phyloP scores from a whole-genome alignment of 2,797 vertebrate species.

The Amniataba percoides region DNA sequence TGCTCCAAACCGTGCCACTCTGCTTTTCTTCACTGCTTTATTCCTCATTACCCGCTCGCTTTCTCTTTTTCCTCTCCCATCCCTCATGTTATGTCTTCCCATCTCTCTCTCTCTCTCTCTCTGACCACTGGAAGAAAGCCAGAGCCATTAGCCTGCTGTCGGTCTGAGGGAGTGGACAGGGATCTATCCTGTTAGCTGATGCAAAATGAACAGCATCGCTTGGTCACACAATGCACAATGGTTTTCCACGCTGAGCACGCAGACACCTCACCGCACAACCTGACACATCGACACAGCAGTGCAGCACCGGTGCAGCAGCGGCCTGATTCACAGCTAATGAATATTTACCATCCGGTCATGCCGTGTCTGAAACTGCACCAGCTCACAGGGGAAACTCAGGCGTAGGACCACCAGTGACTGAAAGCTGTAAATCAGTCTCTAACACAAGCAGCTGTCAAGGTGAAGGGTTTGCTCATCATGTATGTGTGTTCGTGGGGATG shows the following conservation, averaged over 20 bases:
- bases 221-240: constrained; percentile 52
- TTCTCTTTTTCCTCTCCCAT: constrained; percentile 28
- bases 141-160: constrained; percentile 82
- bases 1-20: constrained; percentile 48
- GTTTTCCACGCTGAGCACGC: background rate
- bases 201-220: constrained; percentile 68
- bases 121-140: constrained; percentile 73
- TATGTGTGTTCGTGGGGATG: background rate
- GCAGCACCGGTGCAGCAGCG: constrained; percentile 56
- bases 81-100: constrained; percentile 58
- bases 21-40: constrained; percentile 47
- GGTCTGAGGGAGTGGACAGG: constrained; percentile 66
- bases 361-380: constrained; percentile 44
- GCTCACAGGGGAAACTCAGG: constrained; percentile 54
- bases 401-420: constrained; percentile 59
- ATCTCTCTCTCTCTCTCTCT: constrained; percentile 66
- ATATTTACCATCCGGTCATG: constrained; percentile 73
- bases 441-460: constrained; percentile 62
- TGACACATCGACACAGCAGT: constrained; percentile 42
- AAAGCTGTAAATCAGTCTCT: constrained; percentile 66
- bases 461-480: constrained; percentile 38
- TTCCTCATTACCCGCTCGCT: constrained; percentile 43
- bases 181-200: constrained; percentile 79
- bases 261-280: constrained; percentile 14
- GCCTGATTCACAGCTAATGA: constrained; percentile 79